Conservation (phyloP, 2,888 invertebrate genomes). For the Acrobeloides nanus region DNA sequence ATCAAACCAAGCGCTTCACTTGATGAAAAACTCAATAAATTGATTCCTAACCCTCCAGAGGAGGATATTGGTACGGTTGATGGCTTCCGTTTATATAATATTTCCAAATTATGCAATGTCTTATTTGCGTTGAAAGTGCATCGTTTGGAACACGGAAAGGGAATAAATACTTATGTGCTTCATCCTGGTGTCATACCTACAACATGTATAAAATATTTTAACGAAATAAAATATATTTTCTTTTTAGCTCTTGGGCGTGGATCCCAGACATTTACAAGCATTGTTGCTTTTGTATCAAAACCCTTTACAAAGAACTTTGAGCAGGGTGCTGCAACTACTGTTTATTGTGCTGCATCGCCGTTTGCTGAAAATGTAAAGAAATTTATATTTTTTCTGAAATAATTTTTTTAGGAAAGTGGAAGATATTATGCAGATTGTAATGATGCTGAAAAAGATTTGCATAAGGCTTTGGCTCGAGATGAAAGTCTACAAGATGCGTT, state of each 20-base stretch:
- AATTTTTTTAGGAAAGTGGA: no score
- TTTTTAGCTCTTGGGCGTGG: slow-evolving; percentile 31
- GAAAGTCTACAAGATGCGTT: no score
- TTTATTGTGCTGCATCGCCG: slow-evolving; percentile 77
- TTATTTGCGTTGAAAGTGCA: slow-evolving; percentile 41
- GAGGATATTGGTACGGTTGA: slow-evolving; percentile 11
- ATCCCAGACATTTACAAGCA: slow-evolving; percentile 28
- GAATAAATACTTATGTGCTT: slow-evolving; percentile 64
- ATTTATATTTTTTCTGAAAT: no score
- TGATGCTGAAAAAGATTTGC: no score
- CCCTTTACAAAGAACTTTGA: slow-evolving; percentile 87
- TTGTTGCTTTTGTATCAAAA: slow-evolving; percentile 62
- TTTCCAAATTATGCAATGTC: slow-evolving; percentile 46
- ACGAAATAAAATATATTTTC: no score
- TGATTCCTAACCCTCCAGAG: slow-evolving; percentile 28
- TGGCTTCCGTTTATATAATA: slow-evolving; percentile 32
- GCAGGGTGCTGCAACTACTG: slow-evolving; percentile 83
- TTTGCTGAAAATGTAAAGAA: slow-evolving; percentile 74
- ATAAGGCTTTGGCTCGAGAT: no score
- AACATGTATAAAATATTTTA: no score
- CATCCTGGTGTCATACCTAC: slow-evolving; percentile 86
- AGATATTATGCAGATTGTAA: no score
- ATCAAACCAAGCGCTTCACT: slow-evolving; percentile 14
- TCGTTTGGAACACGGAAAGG: slow-evolving; percentile 31
- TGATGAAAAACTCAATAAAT: slow-evolving; percentile 27